Evolutionary conservation across 2,888 invertebrate species (phyloP).

Genomic region (Tenthredo mesomela): DNA sequence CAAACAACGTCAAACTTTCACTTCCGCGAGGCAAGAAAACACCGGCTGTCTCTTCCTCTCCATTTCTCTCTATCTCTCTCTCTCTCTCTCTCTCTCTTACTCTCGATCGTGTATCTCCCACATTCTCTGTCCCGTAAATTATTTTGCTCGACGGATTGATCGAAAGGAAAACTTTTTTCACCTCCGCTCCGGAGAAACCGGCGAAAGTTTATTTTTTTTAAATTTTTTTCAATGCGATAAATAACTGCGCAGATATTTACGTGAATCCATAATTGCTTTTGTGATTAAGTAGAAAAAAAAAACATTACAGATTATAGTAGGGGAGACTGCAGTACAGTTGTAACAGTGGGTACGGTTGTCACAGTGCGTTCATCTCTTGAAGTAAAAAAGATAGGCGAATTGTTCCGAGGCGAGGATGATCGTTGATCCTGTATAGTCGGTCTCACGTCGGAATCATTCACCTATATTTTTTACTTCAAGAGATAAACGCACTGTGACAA

Average conservation of each 20-base stretch:
- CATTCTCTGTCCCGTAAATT: background rate
- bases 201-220: background rate
- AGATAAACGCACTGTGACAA: too few relatives aligned
- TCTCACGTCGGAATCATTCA: too few relatives aligned
- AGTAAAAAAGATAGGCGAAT: too few relatives aligned
- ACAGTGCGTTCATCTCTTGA: too few relatives aligned
- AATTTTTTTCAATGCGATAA: background rate
- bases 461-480: too few relatives aligned
- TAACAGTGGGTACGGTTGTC: too few relatives aligned
- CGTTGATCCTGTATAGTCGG: too few relatives aligned
- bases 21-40: conserved; percentile 14
- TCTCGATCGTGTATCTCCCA: background rate
- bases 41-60: background rate
- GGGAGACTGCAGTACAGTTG: too few relatives aligned
- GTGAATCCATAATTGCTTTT: background rate
- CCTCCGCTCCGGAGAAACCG: background rate
- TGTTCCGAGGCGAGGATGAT: too few relatives aligned
- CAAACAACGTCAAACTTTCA: conserved; percentile 27
- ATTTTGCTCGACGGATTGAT: background rate
- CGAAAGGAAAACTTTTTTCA: conserved; percentile 21
- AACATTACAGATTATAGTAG: background rate
- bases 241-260: background rate
- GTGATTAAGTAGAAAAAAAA: background rate
- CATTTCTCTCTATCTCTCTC: background rate
- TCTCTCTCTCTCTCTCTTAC: too few relatives aligned